Evolutionary conservation across 2,113 vertebrate genomes (phyloP).

Genomic region (Entelurus aequoreus): DNA sequence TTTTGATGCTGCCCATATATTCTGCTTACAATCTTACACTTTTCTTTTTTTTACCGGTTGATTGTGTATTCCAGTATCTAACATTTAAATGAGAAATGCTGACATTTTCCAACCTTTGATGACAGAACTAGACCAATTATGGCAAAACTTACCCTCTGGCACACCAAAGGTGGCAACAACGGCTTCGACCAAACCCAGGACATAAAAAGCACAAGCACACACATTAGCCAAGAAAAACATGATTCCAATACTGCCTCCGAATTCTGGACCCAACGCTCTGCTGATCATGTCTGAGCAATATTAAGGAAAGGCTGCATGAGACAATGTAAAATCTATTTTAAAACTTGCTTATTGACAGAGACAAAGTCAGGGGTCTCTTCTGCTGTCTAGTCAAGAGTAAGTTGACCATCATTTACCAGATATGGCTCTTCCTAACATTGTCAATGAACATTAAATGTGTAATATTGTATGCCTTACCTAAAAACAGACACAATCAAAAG

Average conservation of each 20-base stretch:
- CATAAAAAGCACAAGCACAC: constrained; percentile 81
- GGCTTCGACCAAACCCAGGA: constrained; percentile 86
- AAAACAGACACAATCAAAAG: too few species aligned
- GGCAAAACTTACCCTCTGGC: constrained; percentile 63
- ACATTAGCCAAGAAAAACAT: constrained; percentile 93
- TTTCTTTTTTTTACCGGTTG: too few species aligned
- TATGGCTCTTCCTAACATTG: too few species aligned
- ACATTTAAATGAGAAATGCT: neutral
- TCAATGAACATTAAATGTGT: too few species aligned
- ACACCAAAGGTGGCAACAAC: constrained; percentile 79
- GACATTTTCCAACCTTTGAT: neutral
- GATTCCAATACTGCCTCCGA: constrained; percentile 87
- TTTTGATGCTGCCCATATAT: too few species aligned
- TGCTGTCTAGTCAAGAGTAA: too few species aligned
- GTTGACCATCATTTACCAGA: too few species aligned
- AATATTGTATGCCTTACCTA: too few species aligned
- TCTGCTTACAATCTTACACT: too few species aligned
- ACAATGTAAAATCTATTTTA: neutral
- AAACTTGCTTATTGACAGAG: neutral
- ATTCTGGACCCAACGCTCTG: constrained; percentile 85
- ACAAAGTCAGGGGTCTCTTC: neutral
- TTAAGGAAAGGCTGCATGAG: constrained; percentile 49
- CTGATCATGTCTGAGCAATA: constrained; percentile 84
- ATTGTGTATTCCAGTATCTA: neutral
- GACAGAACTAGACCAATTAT: neutral